These are phyloP conservation scores for Scortum barcoo DNA, from an alignment of 2,113 vertebrate genomes.

Conservation along the genomic window DNA sequence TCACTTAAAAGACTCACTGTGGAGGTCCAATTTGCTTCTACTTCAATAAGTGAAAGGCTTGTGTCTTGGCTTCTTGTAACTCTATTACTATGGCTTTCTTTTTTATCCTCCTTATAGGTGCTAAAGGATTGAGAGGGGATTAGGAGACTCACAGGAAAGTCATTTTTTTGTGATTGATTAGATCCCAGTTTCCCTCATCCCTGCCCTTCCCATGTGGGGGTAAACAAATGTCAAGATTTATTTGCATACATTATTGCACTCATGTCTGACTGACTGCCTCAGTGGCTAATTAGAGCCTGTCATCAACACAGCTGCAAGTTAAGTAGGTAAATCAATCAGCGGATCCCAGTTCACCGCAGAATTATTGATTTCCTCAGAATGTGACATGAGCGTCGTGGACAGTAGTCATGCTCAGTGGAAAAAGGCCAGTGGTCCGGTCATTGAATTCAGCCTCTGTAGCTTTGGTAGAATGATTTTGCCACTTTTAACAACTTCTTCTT, in stretches of 20 bases:
- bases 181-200: background rate
- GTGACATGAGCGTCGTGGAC: conserved; percentile 10
- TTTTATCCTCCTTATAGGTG: background rate
- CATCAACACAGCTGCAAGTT: conserved; percentile 33
- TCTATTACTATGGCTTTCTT: background rate
- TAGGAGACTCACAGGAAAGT: conserved; percentile 1
- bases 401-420: background rate
- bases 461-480: background rate
- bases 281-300: conserved; percentile 34
- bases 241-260: conserved; percentile 18
- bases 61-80: background rate
- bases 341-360: conserved; percentile 24
- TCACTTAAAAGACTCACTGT: background rate
- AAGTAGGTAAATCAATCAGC: conserved; percentile 34
- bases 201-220: background rate
- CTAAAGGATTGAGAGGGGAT: background rate
- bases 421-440: background rate
- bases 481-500: background rate
- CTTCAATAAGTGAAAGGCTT: background rate
- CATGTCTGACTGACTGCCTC: conserved; percentile 18
- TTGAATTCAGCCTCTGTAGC: background rate
- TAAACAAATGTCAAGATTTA: conserved; percentile 28
- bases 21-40: too few relatives aligned
- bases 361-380: conserved; percentile 42
- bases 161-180: background rate